phyloP scores from a whole-genome alignment of 2,113 vertebrate species.

The Ornithorhynchus anatinus region DNA sequence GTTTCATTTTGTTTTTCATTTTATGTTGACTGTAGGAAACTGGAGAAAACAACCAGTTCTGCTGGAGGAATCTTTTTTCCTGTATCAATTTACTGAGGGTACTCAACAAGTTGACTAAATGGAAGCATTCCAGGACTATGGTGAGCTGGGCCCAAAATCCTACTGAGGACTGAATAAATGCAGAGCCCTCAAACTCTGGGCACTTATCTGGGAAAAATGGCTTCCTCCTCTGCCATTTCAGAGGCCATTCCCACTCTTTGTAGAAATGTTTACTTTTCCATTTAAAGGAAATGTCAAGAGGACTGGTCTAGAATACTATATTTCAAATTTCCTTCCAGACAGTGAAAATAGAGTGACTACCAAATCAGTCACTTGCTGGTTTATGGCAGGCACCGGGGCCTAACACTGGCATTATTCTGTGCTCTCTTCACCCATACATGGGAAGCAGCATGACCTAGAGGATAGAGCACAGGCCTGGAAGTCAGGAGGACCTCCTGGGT shows the following conservation, averaged over 20 bases:
- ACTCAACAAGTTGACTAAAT: slow-evolving; percentile 97
- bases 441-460: too few species aligned
- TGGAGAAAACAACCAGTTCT: slow-evolving; percentile 93
- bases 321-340: too few species aligned
- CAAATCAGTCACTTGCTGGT: too few species aligned
- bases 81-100: slow-evolving; percentile 94
- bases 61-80: slow-evolving; percentile 96
- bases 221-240: not conserved
- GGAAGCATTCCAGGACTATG: slow-evolving; percentile 98
- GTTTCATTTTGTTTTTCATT: not conserved
- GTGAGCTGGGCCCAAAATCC: slow-evolving; percentile 62
- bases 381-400: too few species aligned
- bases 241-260: not conserved
- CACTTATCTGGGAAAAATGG: not conserved
- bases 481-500: too few species aligned
- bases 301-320: too few species aligned
- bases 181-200: not conserved
- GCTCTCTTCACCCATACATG: too few species aligned
- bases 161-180: not conserved
- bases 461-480: too few species aligned
- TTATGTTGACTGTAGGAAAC: slow-evolving; percentile 81
- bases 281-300: too few species aligned
- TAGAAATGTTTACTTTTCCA: too few species aligned
- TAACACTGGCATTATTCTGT: too few species aligned
- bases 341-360: too few species aligned